Percentiles rank a stretch among this genome's conserved stretches.
Evolutionary conservation across 2,797 vertebrate genomes (phyloP).

Genomic region (Triplophysa yarkandensis): DNA sequence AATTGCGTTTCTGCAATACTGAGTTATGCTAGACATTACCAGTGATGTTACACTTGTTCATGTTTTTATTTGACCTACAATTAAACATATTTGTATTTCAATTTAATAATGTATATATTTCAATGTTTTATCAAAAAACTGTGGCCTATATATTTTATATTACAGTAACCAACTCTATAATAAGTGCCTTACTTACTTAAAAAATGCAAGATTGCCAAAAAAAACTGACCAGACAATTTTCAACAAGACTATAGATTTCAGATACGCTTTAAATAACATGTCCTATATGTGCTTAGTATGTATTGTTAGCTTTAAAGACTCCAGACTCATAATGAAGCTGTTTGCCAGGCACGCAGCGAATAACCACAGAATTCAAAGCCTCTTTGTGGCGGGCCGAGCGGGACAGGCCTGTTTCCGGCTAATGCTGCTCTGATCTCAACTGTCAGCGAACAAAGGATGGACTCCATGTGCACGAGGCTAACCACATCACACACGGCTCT

Average conservation of each 20-base stretch:
- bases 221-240: background rate
- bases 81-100: no score
- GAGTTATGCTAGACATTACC: no score
- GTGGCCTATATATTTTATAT: no score
- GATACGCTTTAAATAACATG: background rate
- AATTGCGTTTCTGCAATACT: no score
- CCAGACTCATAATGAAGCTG: conserved; percentile 31
- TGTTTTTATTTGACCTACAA: no score
- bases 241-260: background rate
- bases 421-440: conserved; percentile 52
- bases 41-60: no score
- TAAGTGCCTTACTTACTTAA: no score
- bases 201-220: background rate
- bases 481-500: conserved; percentile 61
- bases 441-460: conserved; percentile 54
- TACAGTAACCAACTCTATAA: no score
- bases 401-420: conserved; percentile 58
- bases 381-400: conserved; percentile 52
- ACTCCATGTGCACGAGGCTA: conserved; percentile 60
- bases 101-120: no score
- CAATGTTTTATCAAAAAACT: no score
- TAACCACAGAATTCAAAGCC: conserved; percentile 50
- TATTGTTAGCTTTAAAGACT: background rate
- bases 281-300: background rate
- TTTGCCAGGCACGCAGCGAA: conserved; percentile 34